Base-by-base conservation (phyloP, 1,140 invertebrate species). In the Oreohelix idahoensis region DNA sequence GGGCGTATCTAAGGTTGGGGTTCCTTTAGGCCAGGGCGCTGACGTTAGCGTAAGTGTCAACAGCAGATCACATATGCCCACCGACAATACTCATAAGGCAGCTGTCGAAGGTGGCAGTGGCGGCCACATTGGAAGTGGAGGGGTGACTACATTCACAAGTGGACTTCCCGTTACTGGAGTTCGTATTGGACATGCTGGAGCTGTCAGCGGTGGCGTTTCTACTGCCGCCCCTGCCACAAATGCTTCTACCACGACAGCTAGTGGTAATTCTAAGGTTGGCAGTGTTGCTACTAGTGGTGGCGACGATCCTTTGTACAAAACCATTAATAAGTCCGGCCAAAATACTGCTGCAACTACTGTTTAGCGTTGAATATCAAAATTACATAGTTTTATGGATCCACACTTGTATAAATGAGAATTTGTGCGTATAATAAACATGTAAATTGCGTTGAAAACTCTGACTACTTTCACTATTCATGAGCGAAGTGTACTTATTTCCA, bases 281-380 rank as follows among this genome's bases (percentile, higher is more conserved):
- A 32, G 63, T 8, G 8, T 20, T 10, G 63, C 32, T 10, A 66
- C 32, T 10, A 66, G 32, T 66, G 63, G 23, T 32, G 26, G 4
- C 63, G 4, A 5, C 15, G 15, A 45, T 45, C 53, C 69, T 23
- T 20, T 81, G n/a, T 81, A 81, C 49, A 81, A 81, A 71, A 81
- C 63, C 2, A 81, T 81, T 17, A 81, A 81, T 36, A 81, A 81
- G 32, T 70, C 79, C 11, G 79, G 79, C 63, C 69, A 70, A 36
- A 77, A 49, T 32, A 79, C 71, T 49, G 71, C 74, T 26, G 83
- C 45, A 49, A 81, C 79, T 1, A 81, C 49, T 8, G 79, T 81
- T 45, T 81, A n/a, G n/a, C n/a, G n/a, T n/a, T n/a, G n/a, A n/a
- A n/a, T n/a, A n/a, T n/a, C n/a, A n/a, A n/a, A n/a, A n/a, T n/a